Evolutionary conservation across 2,797 vertebrate species (phyloP), one percentile per base, ranked within the genome.

Genomic region (Pseudotriccus pelzelni): DNA sequence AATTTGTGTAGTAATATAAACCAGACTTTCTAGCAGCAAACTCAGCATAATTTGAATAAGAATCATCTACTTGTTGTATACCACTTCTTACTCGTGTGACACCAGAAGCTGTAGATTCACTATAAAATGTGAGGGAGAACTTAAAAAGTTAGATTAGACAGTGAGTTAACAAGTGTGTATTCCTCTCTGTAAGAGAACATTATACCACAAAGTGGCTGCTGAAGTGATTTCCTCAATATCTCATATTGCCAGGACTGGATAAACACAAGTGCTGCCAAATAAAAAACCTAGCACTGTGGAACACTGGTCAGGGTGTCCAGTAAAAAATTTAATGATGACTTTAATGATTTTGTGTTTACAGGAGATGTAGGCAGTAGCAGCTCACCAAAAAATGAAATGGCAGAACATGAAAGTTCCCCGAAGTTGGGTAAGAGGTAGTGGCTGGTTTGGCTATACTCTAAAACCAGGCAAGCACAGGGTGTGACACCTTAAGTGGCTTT

Each of bases 1-100:
- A 89, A 87, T 92, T 94, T 83, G n/a, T 63, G 75, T 66, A 46
- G 50, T 46, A 93, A 89, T 53, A 89, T 77, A 93, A 92, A 80
- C n/a, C 43, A 85, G 58, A 66, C n/a, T 70, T 80, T 81, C 46
- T 77, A 89, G 55, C 21, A 91, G 46, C 14, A 87, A 93, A 74
- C 25, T 53, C 49, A 90, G 47, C 50, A 25, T 56, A 87, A 89
- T 92, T 77, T 89, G 64, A 87, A 62, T 77, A 90, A 92, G 68
- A 95, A 85, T 91, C 78, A 70, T 39, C 60, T 83, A 36, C 75
- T 85, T 80, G 13, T 43, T 79, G 32, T 67, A 73, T 63, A 37
- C 23, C 24, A 50, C 89, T 93, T 95, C 50, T 47, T 64, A 64
- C 18, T 86, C 21, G 49, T 2, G 10, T 63, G 32, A 49, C 72